phyloP scores from a whole-genome alignment of 2,888 invertebrate species.

The Furcula furcula region DNA sequence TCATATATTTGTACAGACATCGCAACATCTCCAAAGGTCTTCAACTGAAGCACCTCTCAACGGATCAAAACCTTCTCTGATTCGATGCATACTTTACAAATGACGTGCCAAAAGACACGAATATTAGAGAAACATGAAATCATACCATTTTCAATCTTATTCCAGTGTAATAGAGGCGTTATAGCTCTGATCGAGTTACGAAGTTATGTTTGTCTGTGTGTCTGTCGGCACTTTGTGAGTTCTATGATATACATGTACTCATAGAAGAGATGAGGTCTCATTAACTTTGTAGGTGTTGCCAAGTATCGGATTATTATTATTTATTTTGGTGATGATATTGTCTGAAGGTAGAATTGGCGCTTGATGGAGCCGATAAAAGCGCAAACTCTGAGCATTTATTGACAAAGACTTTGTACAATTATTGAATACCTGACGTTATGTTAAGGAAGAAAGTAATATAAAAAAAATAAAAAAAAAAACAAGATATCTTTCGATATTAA shows the following conservation, averaged over 20 bases:
- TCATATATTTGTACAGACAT: neutral
- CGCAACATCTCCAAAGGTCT: conserved; percentile 15
- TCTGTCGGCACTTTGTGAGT: conserved; percentile 32
- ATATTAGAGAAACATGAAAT: neutral
- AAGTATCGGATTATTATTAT: no score
- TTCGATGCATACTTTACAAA: conserved; percentile 28
- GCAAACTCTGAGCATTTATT: no score
- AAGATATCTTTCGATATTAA: no score
- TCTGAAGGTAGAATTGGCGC: no score
- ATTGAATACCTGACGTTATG: no score
- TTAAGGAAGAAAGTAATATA: no score
- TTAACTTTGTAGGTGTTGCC: conserved; percentile 36
- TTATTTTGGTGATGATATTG: no score
- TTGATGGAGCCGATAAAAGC: no score
- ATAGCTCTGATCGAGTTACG: neutral
- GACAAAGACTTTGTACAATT: no score
- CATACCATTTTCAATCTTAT: conserved; percentile 10
- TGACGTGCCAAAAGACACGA: conserved; percentile 17
- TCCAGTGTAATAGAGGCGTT: neutral
- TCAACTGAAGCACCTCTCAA: conserved; percentile 22
- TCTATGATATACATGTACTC: conserved; percentile 38
- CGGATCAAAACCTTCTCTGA: conserved; percentile 25
- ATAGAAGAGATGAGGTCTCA: conserved; percentile 33
- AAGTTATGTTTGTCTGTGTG: conserved; percentile 14
- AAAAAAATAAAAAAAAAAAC: no score